phyloP scores from a whole-genome alignment of 2,797 vertebrate genomes.

The Acanthornis magna region DNA sequence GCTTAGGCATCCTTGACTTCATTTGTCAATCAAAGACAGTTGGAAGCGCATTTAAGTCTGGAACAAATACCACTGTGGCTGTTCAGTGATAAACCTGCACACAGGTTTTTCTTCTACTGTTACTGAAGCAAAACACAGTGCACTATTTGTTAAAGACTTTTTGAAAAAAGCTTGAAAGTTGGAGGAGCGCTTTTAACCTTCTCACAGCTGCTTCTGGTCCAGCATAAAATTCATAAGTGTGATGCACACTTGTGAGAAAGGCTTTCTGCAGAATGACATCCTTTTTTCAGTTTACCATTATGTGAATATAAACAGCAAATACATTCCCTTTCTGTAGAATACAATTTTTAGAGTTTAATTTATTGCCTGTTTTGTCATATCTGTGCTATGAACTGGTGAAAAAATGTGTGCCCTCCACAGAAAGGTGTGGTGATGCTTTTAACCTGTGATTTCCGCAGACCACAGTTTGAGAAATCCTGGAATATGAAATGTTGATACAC shows the following conservation, averaged over 20 bases:
- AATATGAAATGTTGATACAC: not conserved
- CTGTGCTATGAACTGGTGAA: not conserved
- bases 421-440: not conserved
- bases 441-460: not conserved
- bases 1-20: not conserved
- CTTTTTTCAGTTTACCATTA: not conserved
- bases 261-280: not conserved
- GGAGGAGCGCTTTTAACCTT: not conserved
- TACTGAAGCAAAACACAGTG: not conserved
- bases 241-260: not conserved
- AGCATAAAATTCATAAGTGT: not conserved
- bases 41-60: not conserved
- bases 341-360: not conserved
- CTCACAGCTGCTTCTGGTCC: not conserved
- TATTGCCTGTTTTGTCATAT: not conserved
- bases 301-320: not conserved
- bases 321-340: not conserved
- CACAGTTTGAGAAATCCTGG: not conserved
- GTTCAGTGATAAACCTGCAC: not conserved
- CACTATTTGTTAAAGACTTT: not conserved
- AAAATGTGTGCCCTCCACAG: not conserved
- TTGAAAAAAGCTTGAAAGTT: not conserved
- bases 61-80: not conserved
- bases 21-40: slow-evolving; percentile 5
- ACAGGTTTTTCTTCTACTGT: not conserved